Conservation (phyloP, 2,113 vertebrate genomes). For the Neoarius graeffei region DNA sequence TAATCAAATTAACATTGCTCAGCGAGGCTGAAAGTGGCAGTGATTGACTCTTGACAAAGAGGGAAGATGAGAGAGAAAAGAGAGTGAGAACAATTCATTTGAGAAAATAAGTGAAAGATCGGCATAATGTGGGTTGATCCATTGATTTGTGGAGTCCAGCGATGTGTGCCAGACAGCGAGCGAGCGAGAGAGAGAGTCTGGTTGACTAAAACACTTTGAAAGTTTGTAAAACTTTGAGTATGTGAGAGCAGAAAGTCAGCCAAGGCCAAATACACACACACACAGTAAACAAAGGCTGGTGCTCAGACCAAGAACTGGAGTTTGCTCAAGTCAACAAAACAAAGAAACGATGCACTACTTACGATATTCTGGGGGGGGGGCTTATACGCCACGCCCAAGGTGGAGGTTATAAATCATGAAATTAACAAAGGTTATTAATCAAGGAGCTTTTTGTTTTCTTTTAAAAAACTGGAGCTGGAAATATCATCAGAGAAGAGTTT, state of each 20-base stretch:
- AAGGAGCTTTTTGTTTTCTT: too few relatives aligned
- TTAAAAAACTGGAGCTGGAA: neutral
- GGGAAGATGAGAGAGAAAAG: slow-evolving; percentile 20
- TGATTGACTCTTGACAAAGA: slow-evolving; percentile 28
- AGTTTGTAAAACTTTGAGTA: slow-evolving; percentile 15
- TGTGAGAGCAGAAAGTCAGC: slow-evolving; percentile 14
- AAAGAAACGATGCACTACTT: slow-evolving; percentile 4
- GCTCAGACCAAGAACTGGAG: neutral
- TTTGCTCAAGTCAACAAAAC: neutral
- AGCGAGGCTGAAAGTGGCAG: neutral
- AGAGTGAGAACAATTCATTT: slow-evolving; percentile 34
- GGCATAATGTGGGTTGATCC: slow-evolving; percentile 15
- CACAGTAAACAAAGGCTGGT: neutral
- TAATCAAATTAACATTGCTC: slow-evolving; percentile 36
- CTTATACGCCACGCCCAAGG: neutral
- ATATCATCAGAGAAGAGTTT: neutral
- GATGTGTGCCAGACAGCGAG: neutral
- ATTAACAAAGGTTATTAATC: too few relatives aligned
- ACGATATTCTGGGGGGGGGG: neutral
- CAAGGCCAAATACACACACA: neutral
- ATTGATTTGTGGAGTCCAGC: slow-evolving; percentile 24
- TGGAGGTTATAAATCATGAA: neutral
- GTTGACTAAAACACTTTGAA: neutral
- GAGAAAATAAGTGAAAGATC: slow-evolving; percentile 31
- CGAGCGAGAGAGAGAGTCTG: slow-evolving; percentile 5